phyloP scores from a whole-genome alignment of 2,113 vertebrate species.

The Halichoerus grypus region DNA sequence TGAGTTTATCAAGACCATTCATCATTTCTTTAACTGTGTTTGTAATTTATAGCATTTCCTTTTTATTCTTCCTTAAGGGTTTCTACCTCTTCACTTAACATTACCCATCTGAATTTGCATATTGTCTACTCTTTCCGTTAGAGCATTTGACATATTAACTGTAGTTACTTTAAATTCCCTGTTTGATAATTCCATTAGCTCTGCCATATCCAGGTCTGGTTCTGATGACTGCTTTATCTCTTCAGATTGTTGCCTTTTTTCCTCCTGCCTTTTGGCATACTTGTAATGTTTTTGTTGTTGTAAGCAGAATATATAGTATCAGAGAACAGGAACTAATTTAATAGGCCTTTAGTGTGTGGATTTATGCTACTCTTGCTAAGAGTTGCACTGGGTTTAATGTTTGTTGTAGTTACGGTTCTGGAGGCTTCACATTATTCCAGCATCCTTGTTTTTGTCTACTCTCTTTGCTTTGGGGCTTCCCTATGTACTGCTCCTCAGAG shows the following conservation, averaged over 20 bases:
- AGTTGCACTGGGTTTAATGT: not conserved
- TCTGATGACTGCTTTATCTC: slow-evolving; percentile 23
- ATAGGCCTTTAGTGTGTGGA: not conserved
- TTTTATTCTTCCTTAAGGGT: not conserved
- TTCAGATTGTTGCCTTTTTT: not conserved
- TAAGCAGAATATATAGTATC: not conserved
- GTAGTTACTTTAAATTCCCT: not conserved
- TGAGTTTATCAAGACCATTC: not conserved
- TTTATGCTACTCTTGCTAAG: not conserved
- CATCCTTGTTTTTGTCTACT: not conserved
- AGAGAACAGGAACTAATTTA: not conserved
- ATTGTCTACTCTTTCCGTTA: not conserved
- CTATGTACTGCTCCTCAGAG: not conserved
- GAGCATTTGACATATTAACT: not conserved
- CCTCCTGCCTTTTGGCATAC: not conserved
- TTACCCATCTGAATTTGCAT: not conserved
- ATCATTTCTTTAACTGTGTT: not conserved
- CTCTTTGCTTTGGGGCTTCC: not conserved
- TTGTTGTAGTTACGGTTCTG: not conserved
- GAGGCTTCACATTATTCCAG: not conserved
- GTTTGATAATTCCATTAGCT: not conserved
- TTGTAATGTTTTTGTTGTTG: not conserved
- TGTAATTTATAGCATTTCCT: slow-evolving; percentile 6
- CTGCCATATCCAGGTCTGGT: not conserved
- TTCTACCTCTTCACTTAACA: not conserved